A percentile compares a stretch with the other conserved stretches of the same genome.
phyloP scores from a whole-genome alignment of 2,797 vertebrate species.

The Gambelia wislizenii region DNA sequence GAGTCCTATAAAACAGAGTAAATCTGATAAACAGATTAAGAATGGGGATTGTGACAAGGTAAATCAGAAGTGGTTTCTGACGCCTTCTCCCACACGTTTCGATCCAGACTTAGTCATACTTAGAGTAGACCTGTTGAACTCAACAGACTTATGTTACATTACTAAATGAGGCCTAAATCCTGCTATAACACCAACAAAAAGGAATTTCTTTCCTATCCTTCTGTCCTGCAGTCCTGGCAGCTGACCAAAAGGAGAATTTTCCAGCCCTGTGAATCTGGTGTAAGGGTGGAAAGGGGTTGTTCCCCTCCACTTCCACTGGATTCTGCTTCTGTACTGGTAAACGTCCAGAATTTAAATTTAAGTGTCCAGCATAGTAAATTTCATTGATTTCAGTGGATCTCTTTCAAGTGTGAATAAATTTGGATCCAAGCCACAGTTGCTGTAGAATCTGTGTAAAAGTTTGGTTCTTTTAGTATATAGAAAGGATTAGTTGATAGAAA shows the following conservation, averaged over 20 bases:
- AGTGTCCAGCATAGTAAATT: neutral
- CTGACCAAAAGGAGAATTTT: no score
- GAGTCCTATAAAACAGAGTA: constrained; percentile 91
- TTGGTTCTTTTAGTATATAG: neutral
- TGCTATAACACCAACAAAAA: no score
- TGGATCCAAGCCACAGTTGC: neutral
- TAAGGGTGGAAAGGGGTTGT: no score
- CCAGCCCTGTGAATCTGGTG: no score
- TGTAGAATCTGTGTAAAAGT: neutral
- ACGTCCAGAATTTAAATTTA: no score
- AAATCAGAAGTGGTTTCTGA: constrained; percentile 48
- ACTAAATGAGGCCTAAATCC: neutral
- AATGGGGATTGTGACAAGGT: constrained; percentile 97
- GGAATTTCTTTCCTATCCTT: no score
- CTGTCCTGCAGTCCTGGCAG: no score
- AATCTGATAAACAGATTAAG: constrained; percentile 91
- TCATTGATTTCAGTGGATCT: neutral
- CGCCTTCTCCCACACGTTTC: neutral
- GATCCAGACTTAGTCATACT: neutral
- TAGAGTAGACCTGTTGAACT: neutral
- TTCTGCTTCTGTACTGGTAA: no score
- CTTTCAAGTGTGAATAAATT: neutral
- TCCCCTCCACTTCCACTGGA: no score
- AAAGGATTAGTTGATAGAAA: neutral
- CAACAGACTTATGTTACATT: neutral